phyloP scores from a whole-genome alignment of 2,797 vertebrate species.

The Sphenodon punctatus region DNA sequence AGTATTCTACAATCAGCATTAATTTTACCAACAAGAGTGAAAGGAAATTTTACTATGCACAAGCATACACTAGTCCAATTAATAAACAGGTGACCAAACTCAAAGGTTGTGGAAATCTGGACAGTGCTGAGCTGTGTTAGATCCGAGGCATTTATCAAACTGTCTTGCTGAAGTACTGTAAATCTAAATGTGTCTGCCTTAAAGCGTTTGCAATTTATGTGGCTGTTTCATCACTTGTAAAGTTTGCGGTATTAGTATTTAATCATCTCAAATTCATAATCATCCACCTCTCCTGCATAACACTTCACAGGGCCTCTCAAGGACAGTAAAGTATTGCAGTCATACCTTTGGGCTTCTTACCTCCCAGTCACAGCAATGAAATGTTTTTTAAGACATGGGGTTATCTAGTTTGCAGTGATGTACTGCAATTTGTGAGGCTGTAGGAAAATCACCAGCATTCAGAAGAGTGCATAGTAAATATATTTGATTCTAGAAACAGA shows the following conservation, averaged over 20 bases:
- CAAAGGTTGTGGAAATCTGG: constrained; percentile 40
- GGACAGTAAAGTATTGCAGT: constrained; percentile 24
- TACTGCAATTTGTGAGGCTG: not conserved
- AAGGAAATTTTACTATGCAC: not conserved
- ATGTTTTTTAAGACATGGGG: not conserved
- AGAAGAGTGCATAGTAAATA: not conserved
- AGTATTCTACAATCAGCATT: too few relatives aligned
- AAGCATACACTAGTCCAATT: constrained; percentile 10
- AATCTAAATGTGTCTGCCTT: constrained; percentile 65
- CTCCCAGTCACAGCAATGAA: not conserved
- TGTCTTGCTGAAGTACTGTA: constrained; percentile 54
- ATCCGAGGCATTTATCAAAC: constrained; percentile 66
- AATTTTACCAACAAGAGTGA: not conserved
- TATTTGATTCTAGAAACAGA: not conserved
- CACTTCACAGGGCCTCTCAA: constrained; percentile 58
- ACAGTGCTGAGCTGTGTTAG: not conserved
- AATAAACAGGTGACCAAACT: constrained; percentile 36
- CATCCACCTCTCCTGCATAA: constrained; percentile 38
- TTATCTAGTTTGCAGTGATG: too few relatives aligned
- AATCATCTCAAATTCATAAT: constrained; percentile 68
- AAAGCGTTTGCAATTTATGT: constrained; percentile 62
- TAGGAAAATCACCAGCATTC: not conserved
- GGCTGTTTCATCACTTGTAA: constrained; percentile 64
- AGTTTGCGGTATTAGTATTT: constrained; percentile 66
- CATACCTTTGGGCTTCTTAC: constrained; percentile 24